Evolutionary conservation across 2,113 vertebrate genomes (phyloP).

Genomic region (Cromileptes altivelis): DNA sequence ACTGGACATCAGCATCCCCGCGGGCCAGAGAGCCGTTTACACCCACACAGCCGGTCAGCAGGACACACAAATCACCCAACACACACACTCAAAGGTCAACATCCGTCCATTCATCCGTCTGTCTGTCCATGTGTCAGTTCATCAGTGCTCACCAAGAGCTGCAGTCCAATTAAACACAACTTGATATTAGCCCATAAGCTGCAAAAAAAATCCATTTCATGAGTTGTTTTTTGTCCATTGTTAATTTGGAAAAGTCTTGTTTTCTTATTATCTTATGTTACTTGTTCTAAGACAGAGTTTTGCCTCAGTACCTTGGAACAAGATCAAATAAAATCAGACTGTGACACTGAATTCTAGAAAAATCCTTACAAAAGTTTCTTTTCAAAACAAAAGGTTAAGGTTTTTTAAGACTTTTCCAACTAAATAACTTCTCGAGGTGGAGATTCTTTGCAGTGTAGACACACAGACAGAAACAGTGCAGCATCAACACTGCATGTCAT

Average conservation of each 20-base stretch:
- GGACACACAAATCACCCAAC: constrained; percentile 24
- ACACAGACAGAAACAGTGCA: background rate
- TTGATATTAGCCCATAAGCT: too few species aligned
- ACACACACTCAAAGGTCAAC: constrained; percentile 32
- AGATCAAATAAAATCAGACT: too few species aligned
- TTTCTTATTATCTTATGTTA: too few species aligned
- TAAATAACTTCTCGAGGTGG: background rate
- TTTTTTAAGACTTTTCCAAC: background rate
- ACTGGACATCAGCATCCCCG: background rate
- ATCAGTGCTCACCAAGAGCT: background rate
- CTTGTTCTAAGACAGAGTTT: too few species aligned
- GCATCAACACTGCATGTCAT: background rate
- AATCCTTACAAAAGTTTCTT: too few species aligned
- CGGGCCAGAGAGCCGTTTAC: constrained; percentile 23
- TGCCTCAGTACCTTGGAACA: too few species aligned
- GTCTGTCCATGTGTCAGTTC: too few species aligned
- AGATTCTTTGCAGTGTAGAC: background rate
- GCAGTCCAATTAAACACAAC: background rate
- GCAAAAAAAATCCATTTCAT: too few species aligned
- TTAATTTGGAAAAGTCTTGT: too few species aligned
- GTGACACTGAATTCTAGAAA: too few species aligned
- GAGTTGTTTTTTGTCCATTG: too few species aligned
- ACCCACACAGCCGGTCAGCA: constrained; percentile 35
- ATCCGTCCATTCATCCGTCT: background rate
- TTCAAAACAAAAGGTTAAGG: background rate